phyloP scores from a whole-genome alignment of 1,140 invertebrate genomes.

The Musca vetustissima region DNA sequence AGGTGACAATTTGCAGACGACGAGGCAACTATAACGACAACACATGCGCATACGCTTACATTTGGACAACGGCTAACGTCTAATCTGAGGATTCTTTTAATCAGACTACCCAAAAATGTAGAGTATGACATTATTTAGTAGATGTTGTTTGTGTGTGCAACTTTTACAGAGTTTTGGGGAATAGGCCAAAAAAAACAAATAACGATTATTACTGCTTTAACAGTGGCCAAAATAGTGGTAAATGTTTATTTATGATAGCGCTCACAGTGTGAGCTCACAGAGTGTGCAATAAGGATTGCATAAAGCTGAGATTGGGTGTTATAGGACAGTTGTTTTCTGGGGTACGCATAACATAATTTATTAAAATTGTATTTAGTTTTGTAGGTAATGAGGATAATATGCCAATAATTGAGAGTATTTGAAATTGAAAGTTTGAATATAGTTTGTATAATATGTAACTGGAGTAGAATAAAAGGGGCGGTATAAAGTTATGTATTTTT shows the following conservation, averaged over 20 bases:
- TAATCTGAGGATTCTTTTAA: neutral
- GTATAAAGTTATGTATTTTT: no score
- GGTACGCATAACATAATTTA: no score
- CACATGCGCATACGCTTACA: neutral
- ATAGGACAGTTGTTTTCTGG: no score
- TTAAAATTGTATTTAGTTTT: no score
- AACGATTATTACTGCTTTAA: neutral
- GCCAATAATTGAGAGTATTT: no score
- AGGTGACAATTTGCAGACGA: slow-evolving; percentile 10
- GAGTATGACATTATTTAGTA: neutral
- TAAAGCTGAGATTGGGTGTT: no score
- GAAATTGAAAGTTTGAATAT: no score
- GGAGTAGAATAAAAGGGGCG: no score
- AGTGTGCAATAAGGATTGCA: no score
- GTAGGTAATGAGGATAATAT: no score
- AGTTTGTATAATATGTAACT: no score
- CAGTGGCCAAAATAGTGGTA: neutral
- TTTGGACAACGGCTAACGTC: neutral
- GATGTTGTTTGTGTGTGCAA: neutral
- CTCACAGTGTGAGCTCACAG: slow-evolving; percentile 3
- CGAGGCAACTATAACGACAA: neutral
- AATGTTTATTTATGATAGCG: slow-evolving; percentile 22
- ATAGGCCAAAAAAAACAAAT: neutral
- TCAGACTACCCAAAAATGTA: neutral
- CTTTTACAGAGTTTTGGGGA: neutral